phyloP scores from a whole-genome alignment of 2,888 invertebrate species.

The Entomobrya proxima region DNA sequence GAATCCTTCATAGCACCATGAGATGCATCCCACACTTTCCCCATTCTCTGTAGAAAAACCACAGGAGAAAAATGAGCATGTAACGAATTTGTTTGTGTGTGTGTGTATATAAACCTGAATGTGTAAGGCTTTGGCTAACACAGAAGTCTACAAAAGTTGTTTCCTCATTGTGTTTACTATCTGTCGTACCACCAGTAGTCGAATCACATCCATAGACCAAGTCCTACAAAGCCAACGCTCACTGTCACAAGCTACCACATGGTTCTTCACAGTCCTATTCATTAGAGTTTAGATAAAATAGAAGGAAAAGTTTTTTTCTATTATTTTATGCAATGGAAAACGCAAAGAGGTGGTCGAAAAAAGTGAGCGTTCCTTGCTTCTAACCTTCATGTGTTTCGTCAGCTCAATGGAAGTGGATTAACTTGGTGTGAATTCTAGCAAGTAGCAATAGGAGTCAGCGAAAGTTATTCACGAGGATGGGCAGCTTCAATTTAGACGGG shows the following conservation, averaged over 20 bases:
- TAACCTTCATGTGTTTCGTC: constrained; percentile 9
- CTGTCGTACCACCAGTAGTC: background rate
- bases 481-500: background rate
- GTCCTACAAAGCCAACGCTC: constrained; percentile 10
- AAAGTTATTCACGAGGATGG: constrained; percentile 25
- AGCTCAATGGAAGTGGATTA: constrained; percentile 44
- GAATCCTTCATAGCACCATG: constrained; percentile 41
- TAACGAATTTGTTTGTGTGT: constrained; percentile 30
- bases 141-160: background rate
- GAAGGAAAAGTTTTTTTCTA: constrained; percentile 7
- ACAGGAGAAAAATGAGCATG: constrained; percentile 49
- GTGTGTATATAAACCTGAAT: constrained; percentile 3
- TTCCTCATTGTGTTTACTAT: constrained; percentile 9
- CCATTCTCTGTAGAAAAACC: constrained; percentile 38
- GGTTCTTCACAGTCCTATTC: constrained; percentile 48
- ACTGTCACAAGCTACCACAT: constrained; percentile 48
- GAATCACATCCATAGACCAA: constrained; percentile 9
- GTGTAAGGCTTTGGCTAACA: constrained; percentile 23
- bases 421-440: constrained; percentile 36
- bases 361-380: constrained; percentile 25
- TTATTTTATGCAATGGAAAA: background rate
- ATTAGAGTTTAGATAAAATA: constrained; percentile 51
- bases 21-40: background rate
- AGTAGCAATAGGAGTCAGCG: constrained; percentile 42
- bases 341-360: background rate